These are phyloP conservation scores for Graptemys geographica DNA, from an alignment of 2,797 vertebrate species.

Conservation along the genomic window DNA sequence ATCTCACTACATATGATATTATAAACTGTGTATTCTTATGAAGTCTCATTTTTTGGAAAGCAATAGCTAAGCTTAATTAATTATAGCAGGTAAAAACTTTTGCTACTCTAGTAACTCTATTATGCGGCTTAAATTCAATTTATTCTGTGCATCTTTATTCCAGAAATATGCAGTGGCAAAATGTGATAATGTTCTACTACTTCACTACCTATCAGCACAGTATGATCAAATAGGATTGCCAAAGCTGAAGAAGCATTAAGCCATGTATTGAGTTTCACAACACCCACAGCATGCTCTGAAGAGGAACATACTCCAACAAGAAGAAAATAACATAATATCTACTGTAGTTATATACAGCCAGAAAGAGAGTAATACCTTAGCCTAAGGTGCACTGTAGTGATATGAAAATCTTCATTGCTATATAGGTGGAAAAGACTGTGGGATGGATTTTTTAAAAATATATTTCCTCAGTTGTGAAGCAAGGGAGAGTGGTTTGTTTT, in stretches of 20 bases:
- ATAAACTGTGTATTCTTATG: no score
- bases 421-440: not conserved
- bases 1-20: not conserved
- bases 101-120: not conserved
- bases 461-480: not conserved
- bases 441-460: not conserved
- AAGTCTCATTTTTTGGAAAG: not conserved
- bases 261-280: not conserved
- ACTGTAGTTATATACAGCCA: not conserved
- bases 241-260: not conserved
- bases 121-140: not conserved
- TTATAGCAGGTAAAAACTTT: not conserved
- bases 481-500: not conserved
- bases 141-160: not conserved
- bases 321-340: not conserved
- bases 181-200: not conserved
- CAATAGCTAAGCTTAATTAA: not conserved
- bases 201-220: not conserved
- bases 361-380: not conserved
- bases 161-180: conserved; percentile 5
- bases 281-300: not conserved
- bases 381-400: not conserved
- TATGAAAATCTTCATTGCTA: not conserved
- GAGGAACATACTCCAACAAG: not conserved
- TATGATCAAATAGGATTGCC: not conserved